Evolutionary conservation across 2,797 vertebrate genomes (phyloP).

Genomic region (Notolepis coatsorum): DNA sequence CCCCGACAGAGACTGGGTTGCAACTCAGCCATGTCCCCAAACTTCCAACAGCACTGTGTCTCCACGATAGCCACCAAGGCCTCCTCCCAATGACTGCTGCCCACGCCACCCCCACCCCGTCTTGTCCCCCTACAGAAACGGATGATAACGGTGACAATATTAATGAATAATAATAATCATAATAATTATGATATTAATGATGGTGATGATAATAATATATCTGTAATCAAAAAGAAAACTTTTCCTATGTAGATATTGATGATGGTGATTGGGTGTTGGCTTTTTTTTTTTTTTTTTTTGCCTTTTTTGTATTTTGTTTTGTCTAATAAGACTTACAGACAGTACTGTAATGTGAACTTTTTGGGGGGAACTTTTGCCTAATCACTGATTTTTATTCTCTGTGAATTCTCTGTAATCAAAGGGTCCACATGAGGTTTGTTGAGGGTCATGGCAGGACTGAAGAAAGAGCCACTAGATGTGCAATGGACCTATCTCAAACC

Average conservation of each 20-base stretch:
- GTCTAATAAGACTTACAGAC: conserved; percentile 79
- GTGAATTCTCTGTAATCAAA: conserved; percentile 64
- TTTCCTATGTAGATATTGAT: conserved; percentile 79
- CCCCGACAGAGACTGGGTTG: conserved; percentile 96
- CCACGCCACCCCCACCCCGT: conserved; percentile 16
- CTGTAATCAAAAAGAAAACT: conserved; percentile 78
- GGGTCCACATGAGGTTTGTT: conserved; percentile 61
- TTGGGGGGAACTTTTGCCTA: conserved; percentile 74
- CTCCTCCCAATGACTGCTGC: conserved; percentile 91
- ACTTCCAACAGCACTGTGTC: conserved; percentile 99
- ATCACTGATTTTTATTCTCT: conserved; percentile 67
- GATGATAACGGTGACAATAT: conserved; percentile 71
- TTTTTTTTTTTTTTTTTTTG: conserved; percentile 63
- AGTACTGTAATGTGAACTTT: conserved; percentile 84
- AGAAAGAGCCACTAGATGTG: too few relatives aligned
- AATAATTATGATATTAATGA: conserved; percentile 77
- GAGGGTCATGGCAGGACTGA: conserved; percentile 47
- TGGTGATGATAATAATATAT: conserved; percentile 71
- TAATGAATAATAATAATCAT: conserved; percentile 78
- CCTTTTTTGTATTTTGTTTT: conserved; percentile 70
- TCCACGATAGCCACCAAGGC: conserved; percentile 96
- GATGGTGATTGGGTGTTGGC: conserved; percentile 79
- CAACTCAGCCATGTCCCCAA: conserved; percentile 91
- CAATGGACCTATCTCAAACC: too few relatives aligned
- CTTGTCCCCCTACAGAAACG: conserved; percentile 63